phyloP scores from a whole-genome alignment of 2,113 vertebrate genomes.

The Diadophis punctatus region DNA sequence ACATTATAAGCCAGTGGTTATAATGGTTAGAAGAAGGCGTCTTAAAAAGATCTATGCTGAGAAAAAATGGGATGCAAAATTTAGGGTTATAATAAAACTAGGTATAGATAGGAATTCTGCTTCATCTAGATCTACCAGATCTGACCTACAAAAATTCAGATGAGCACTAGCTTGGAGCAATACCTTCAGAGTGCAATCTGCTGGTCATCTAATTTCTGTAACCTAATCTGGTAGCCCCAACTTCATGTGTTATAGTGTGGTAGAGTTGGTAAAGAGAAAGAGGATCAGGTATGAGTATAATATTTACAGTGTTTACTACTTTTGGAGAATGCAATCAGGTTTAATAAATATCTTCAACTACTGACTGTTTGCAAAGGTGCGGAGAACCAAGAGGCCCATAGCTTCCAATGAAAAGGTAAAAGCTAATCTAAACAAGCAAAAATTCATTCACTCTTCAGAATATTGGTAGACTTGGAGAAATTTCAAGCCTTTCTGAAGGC shows the following conservation, averaged over 20 bases:
- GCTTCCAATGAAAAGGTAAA: not conserved
- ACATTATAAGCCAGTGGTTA: not conserved
- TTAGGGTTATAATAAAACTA: not conserved
- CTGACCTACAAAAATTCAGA: not conserved
- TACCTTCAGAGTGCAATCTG: not conserved
- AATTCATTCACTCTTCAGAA: constrained; percentile 21
- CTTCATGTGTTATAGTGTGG: not conserved
- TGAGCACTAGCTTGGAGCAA: not conserved
- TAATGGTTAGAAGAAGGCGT: not conserved
- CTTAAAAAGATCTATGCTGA: not conserved
- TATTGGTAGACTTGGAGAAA: constrained; percentile 18
- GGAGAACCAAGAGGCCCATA: not conserved
- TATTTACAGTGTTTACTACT: not conserved
- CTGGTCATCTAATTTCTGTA: not conserved
- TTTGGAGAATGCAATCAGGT: not conserved
- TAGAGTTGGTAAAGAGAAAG: not conserved
- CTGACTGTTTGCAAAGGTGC: constrained; percentile 10
- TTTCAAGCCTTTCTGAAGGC: constrained; percentile 25
- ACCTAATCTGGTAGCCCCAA: not conserved
- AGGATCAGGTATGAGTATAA: not conserved
- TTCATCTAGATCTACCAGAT: not conserved
- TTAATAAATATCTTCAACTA: not conserved
- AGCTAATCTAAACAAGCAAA: constrained; percentile 15
- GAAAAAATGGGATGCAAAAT: not conserved
- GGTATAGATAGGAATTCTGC: not conserved